Conservation (phyloP, 1,140 invertebrate genomes). For the Apis florea region DNA sequence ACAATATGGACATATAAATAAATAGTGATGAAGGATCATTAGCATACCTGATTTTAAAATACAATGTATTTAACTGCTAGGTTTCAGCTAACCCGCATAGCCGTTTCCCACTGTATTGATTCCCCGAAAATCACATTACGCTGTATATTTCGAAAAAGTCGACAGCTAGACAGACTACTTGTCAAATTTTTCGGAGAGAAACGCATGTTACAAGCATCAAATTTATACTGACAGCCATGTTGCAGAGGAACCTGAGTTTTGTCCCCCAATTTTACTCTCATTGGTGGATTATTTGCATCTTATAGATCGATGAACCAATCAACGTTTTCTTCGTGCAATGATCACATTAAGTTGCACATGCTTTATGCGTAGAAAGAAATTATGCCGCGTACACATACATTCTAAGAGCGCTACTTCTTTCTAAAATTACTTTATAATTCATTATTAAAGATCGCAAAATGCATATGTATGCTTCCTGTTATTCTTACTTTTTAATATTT, state of each 20-base stretch:
- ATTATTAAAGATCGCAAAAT: neutral
- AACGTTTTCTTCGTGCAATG: constrained; percentile 28
- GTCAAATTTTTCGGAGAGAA: constrained; percentile 85
- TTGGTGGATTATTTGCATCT: constrained; percentile 79
- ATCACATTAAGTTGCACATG: constrained; percentile 14
- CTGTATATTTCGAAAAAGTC: constrained; percentile 55
- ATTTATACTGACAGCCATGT: constrained; percentile 95
- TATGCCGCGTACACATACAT: constrained; percentile 23
- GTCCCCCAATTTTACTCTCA: constrained; percentile 83
- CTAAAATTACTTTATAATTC: constrained; percentile 1
- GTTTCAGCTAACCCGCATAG: constrained; percentile 77
- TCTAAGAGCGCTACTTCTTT: neutral
- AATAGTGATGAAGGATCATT: neutral
- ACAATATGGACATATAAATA: constrained; percentile 51
- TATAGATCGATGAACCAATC: constrained; percentile 56
- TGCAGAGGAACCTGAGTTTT: constrained; percentile 89
- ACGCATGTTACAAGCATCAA: constrained; percentile 89
- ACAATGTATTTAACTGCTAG: constrained; percentile 26
- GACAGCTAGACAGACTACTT: constrained; percentile 66
- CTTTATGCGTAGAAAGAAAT: neutral
- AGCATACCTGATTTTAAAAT: constrained; percentile 56
- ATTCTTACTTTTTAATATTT: neutral
- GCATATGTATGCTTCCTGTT: neutral
- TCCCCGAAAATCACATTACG: constrained; percentile 73
- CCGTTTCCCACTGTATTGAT: constrained; percentile 71